These are phyloP conservation scores for Drosophila kikkawai DNA, from an alignment of 1,140 invertebrate species.

Conservation along the genomic window DNA sequence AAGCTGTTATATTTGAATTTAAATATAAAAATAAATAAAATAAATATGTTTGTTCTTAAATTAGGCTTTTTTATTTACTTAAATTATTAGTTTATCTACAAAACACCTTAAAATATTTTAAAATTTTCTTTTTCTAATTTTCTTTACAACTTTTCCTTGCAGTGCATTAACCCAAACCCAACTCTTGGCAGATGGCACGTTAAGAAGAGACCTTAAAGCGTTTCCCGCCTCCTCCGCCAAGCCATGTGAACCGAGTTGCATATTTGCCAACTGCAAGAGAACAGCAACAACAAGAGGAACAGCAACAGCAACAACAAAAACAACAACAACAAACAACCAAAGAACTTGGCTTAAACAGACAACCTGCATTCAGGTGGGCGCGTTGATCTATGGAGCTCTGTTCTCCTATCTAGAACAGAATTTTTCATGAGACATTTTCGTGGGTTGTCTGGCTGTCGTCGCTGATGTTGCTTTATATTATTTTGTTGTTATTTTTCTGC, in stretches of 20 bases:
- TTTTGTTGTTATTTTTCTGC: constrained; percentile 34
- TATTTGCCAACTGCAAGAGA: constrained; percentile 54
- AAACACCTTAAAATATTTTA: neutral
- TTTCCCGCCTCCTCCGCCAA: constrained; percentile 44
- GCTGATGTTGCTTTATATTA: constrained; percentile 25
- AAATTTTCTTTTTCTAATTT: neutral
- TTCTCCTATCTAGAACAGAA: constrained; percentile 77
- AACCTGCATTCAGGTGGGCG: constrained; percentile 54
- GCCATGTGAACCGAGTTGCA: constrained; percentile 68
- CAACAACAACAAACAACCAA: constrained; percentile 17
- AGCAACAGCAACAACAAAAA: constrained; percentile 36
- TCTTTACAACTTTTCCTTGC: neutral
- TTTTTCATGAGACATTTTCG: constrained; percentile 80
- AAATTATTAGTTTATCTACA: fast-evolving
- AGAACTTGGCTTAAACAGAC: constrained; percentile 31
- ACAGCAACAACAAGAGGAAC: constrained; percentile 18
- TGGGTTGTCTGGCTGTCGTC: constrained; percentile 58
- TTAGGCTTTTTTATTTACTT: neutral
- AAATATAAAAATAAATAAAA: too few relatives aligned
- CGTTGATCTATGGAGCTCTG: constrained; percentile 64
- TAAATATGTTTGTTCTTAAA: neutral
- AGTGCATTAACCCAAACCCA: constrained; percentile 11
- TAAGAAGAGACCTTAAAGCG: constrained; percentile 16
- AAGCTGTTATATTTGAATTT: too few relatives aligned
- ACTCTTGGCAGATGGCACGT: constrained; percentile 53